Percentiles rank a stretch among this genome's conserved stretches.
These are phyloP conservation scores for Metopolophium dirhodum DNA, from an alignment of 1,140 invertebrate genomes.

Conservation along the genomic window DNA sequence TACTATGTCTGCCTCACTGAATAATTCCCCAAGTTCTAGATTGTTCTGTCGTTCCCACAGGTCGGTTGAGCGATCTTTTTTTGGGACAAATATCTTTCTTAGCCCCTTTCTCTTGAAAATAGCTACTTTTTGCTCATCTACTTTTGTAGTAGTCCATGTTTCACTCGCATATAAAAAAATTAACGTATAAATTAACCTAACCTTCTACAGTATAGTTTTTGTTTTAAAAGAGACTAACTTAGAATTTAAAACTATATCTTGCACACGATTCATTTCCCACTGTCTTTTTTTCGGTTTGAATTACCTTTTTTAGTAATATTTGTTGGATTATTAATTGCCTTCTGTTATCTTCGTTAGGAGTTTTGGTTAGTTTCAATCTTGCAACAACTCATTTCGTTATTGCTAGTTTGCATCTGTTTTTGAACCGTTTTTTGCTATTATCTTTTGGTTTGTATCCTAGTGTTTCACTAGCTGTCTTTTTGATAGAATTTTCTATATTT, in stretches of 20 bases:
- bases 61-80: background rate
- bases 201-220: no score
- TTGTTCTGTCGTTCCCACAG: background rate
- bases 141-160: background rate
- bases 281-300: no score
- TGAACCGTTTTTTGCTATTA: background rate
- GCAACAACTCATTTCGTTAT: background rate
- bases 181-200: no score
- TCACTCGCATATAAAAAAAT: no score
- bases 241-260: no score
- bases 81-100: background rate
- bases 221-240: no score
- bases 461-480: background rate
- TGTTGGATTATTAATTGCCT: no score
- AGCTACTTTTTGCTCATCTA: background rate
- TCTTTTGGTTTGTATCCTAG: background rate
- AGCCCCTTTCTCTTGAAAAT: background rate
- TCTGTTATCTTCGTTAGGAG: background rate
- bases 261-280: no score
- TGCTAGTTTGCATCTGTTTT: background rate
- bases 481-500: background rate
- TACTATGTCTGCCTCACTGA: no score
- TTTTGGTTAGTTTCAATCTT: background rate
- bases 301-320: no score
- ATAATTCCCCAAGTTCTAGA: background rate